Base-by-base conservation (phyloP, 1,140 invertebrate species). In the Trichomalopsis sarcophagae region DNA sequence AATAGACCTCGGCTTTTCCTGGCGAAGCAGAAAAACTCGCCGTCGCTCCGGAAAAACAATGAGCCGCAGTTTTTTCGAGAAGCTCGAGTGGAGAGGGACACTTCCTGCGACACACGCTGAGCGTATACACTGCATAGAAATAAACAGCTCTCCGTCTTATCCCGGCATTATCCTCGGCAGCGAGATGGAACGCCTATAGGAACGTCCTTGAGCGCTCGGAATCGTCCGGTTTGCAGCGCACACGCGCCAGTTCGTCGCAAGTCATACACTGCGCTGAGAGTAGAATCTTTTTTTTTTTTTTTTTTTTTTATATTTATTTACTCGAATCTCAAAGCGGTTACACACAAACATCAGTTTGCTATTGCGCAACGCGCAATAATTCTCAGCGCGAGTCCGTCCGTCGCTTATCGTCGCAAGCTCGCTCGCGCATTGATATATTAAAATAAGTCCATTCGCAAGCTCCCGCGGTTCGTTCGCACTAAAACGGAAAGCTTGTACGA, bases 141-240 rank as follows among this genome's bases (percentile, higher is more conserved):
- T 62, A 62, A 62, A 62, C 55, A 17, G 86, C 87, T 89, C 87
- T 89, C 87, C 88, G 89, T 91, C 90, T 44, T 27, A 23, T 30
- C 11, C 36, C 33, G 89, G 90, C 87, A 93, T 93, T 93, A 93
- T 93, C 91, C 91, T 90, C 91, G 90, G 88, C 92, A 93, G 89
- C 92, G 92, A 92, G 90, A 92, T 90, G 92, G 92, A 93, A 93
- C 92, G 92, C 79, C 87, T 88, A 21, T 36, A 69, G 55, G 85
- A 84, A 47, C 88, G 91, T 91, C 92, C 91, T 93, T 92, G 91
- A 89, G 79, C 86, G 86, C 86, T 84, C 87, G 85, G 23, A 71
- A 62, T 62, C 21, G 21, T 62, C 55, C 55, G 55, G 55, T n/a
- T 62, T 62, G 55, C 7, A n/a, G 55, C 55, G 7, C 55, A 62